phyloP scores from a whole-genome alignment of 2,888 invertebrate species.

The Mythimna albipuncta region DNA sequence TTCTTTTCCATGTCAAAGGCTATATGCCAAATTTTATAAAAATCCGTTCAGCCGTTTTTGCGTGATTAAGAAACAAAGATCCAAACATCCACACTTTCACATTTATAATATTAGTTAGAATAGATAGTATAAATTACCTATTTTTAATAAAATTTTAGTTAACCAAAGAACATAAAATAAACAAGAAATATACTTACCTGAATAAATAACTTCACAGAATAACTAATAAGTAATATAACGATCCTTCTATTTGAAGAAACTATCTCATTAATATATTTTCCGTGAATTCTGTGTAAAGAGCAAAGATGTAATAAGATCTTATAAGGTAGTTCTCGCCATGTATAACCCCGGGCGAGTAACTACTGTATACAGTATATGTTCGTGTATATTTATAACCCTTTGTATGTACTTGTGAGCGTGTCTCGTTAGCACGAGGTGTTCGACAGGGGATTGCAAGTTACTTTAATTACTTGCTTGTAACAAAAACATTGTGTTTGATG shows the following conservation, averaged over 20 bases:
- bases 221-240: conserved; percentile 8
- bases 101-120: too few relatives aligned
- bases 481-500: conserved; percentile 15
- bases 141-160: too few relatives aligned
- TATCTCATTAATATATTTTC: conserved; percentile 24
- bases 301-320: conserved; percentile 16
- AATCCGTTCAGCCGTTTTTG: too few relatives aligned
- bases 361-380: conserved; percentile 3
- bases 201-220: background rate
- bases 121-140: too few relatives aligned
- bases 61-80: too few relatives aligned
- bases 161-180: too few relatives aligned
- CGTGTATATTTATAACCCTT: conserved; percentile 24
- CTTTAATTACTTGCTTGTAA: conserved; percentile 32
- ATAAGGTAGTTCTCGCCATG: conserved; percentile 25
- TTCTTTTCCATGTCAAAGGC: too few relatives aligned
- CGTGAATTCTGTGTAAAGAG: conserved; percentile 18
- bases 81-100: too few relatives aligned
- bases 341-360: conserved; percentile 25
- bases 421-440: conserved; percentile 43
- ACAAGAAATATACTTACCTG: too few relatives aligned
- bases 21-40: too few relatives aligned
- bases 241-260: conserved; percentile 23
- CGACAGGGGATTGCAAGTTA: conserved; percentile 29
- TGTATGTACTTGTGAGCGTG: conserved; percentile 18